These are phyloP conservation scores for Mormyrops attenuatus DNA, from an alignment of 2,797 vertebrate genomes.

Conservation along the genomic window DNA sequence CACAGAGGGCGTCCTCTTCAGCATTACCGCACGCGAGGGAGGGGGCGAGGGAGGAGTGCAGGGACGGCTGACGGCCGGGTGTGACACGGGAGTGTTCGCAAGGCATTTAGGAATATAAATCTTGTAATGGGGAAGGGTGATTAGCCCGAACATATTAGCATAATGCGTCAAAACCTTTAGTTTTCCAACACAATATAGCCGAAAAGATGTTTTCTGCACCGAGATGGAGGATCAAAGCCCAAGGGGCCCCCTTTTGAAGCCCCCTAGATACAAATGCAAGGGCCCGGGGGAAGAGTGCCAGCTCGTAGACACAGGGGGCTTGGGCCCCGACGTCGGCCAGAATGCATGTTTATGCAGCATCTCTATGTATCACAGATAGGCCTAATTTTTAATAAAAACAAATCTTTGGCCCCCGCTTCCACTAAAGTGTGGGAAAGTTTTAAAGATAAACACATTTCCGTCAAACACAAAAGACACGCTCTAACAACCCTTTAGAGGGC, in stretches of 20 bases:
- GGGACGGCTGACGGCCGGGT: constrained; percentile 17
- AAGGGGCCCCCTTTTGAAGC: constrained; percentile 91
- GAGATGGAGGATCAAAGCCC: constrained; percentile 88
- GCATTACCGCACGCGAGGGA: constrained; percentile 47
- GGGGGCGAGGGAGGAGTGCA: background rate
- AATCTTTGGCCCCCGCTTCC: constrained; percentile 42
- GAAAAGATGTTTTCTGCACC: constrained; percentile 71
- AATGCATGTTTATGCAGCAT: constrained; percentile 56
- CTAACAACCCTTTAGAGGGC: constrained; percentile 51
- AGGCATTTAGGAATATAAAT: constrained; percentile 56
- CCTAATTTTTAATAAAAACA: constrained; percentile 51
- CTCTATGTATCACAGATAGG: constrained; percentile 47
- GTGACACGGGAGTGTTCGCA: constrained; percentile 27
- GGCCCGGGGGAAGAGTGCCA: constrained; percentile 64
- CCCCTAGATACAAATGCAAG: constrained; percentile 78
- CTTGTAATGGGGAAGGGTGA: constrained; percentile 59
- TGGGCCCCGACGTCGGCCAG: constrained; percentile 60
- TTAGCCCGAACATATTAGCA: constrained; percentile 62
- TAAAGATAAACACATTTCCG: constrained; percentile 45
- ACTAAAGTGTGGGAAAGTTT: constrained; percentile 57
- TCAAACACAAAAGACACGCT: constrained; percentile 49
- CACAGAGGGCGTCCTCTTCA: constrained; percentile 49
- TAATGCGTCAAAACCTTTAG: constrained; percentile 63
- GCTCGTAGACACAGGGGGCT: constrained; percentile 63
- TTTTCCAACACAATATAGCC: constrained; percentile 70